Evolutionary conservation across 2,888 invertebrate genomes (phyloP), one percentile per base, ranked within the genome.

Genomic region (Syrphus vitripennis): DNA sequence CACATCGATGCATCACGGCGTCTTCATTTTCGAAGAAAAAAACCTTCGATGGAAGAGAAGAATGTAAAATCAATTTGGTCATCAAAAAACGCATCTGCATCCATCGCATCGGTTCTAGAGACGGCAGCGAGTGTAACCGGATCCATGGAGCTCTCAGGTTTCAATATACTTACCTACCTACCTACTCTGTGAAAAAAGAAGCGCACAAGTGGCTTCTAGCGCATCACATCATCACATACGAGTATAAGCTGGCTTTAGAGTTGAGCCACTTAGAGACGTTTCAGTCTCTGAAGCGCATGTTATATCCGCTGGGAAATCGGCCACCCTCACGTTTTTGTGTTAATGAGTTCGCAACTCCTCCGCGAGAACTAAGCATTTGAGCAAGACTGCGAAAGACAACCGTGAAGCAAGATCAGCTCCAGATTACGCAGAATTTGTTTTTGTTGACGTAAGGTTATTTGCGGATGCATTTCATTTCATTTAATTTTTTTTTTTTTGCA

Each of bases 301-400:
- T 57, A 26, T 75, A 26, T 21, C 34, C 34, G 59, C 59, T 78
- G 72, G 70, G 78, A 72, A 76, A 78, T 86, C 57, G 86, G 86
- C 86, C 86, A 86, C 86, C 86, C 86, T 86, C 86, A 82, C 86
- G 86, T 86, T 86, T 86, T 86, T 86, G 86, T 86, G 86, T 86
- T 86, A 86, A 86, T 86, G 86, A 86, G 86, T 86, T 86, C 86
- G 82, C 86, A 86, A 86, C 86, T 82, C 71, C 69, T 63, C 76
- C 29, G 37, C 29, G 24, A 10, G 67, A 53, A 34, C 40, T 19
- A 48, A 48, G 19, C 45, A 12, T 1, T 10, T 9, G 1, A 26
- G 24, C 24, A 37, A 29, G 37, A 69, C 31, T 59, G 77, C 55
- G 76, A 71, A 29, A 77, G 57, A 26, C 67, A 50, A 79, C 55